Evolutionary conservation across 2,113 vertebrate genomes (phyloP).

Genomic region (Passer montanus): DNA sequence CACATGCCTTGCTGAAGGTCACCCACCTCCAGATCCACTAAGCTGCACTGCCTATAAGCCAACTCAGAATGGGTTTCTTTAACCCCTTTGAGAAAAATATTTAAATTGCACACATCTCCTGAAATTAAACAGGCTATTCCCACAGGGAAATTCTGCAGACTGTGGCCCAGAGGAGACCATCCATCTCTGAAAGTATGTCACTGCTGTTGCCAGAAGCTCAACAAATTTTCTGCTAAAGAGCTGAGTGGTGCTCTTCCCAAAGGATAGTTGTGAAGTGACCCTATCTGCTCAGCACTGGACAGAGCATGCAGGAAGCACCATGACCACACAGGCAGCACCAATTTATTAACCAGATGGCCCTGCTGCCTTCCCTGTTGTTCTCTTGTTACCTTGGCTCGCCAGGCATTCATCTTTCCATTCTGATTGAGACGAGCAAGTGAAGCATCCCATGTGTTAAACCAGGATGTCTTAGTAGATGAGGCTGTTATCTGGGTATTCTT

Average conservation of each 20-base stretch:
- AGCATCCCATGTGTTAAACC: conserved; percentile 79
- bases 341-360: neutral
- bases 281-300: neutral
- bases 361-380: neutral
- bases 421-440: conserved; percentile 82
- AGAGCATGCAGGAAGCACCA: neutral
- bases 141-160: neutral
- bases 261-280: neutral
- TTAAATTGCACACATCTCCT: neutral
- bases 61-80: neutral
- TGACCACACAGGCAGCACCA: neutral
- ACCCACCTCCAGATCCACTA: neutral
- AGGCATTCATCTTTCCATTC: conserved; percentile 81
- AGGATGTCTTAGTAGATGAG: conserved; percentile 78
- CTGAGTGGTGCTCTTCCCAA: neutral
- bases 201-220: neutral
- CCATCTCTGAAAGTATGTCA: neutral
- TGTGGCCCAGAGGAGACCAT: neutral
- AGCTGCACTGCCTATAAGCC: neutral
- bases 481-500: conserved; percentile 78
- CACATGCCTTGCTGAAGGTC: neutral
- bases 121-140: neutral
- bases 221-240: neutral
- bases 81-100: neutral
- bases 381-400: conserved; percentile 83